These are phyloP conservation scores for Plotosus lineatus DNA, from an alignment of 2,113 vertebrate species.

Conservation along the genomic window DNA sequence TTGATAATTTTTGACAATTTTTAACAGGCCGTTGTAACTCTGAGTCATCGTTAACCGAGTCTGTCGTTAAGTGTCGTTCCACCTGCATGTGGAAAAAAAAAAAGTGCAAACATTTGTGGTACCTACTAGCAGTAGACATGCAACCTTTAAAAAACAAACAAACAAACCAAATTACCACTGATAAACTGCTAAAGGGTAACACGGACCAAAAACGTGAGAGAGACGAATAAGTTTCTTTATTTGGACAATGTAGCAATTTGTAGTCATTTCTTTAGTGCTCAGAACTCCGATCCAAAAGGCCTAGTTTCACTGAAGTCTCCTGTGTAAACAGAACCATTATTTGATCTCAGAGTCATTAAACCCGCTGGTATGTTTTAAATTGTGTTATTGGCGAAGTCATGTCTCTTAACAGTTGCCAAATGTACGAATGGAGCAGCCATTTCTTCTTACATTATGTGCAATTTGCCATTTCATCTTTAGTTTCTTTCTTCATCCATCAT, in stretches of 20 bases:
- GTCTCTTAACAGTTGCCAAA: conserved; percentile 24
- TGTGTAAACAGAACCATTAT: neutral
- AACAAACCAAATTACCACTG: too few relatives aligned
- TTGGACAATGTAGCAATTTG: neutral
- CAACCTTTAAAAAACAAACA: neutral
- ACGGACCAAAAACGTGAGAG: conserved; percentile 26
- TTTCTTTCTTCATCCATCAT: conserved; percentile 19
- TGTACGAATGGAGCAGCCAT: conserved; percentile 6
- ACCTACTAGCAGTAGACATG: neutral
- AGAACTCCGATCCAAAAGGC: conserved; percentile 18
- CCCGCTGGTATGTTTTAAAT: neutral
- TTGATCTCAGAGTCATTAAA: conserved; percentile 7
- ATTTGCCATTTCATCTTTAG: conserved; percentile 26
- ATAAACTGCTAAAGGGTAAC: neutral
- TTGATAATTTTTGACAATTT: too few relatives aligned
- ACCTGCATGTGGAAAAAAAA: too few relatives aligned
- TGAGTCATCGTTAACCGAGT: too few relatives aligned
- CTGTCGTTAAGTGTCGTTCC: too few relatives aligned
- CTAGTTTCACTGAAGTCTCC: neutral
- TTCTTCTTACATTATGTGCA: conserved; percentile 11
- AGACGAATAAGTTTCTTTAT: conserved; percentile 3
- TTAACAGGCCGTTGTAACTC: too few relatives aligned
- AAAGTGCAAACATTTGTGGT: neutral
- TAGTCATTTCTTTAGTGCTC: neutral
- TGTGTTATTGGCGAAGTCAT: conserved; percentile 14